Percentiles rank a stretch among this genome's conserved stretches.
Conservation (phyloP, 2,113 vertebrate species). For the Eretmochelys imbricata region DNA sequence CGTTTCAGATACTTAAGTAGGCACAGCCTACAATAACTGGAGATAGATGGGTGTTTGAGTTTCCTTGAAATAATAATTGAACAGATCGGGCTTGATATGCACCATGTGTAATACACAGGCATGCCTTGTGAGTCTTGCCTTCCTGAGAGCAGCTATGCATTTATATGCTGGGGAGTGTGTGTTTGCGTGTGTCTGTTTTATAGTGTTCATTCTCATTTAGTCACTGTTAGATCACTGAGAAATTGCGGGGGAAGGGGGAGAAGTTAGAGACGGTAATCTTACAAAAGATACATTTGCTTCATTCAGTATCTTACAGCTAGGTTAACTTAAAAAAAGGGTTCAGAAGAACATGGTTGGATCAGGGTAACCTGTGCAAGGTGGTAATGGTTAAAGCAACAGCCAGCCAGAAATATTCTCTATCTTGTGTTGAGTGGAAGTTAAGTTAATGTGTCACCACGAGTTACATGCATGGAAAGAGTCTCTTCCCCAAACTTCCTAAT, state of each 20-base stretch:
- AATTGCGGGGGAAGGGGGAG: too few species aligned
- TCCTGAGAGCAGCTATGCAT: background rate
- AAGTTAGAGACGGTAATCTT: background rate
- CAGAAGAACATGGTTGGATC: background rate
- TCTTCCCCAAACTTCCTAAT: background rate
- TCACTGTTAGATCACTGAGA: background rate
- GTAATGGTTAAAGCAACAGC: background rate
- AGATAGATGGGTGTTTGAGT: background rate
- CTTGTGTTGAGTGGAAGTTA: background rate
- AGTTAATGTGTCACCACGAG: background rate
- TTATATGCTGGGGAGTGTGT: background rate
- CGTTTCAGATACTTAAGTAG: background rate
- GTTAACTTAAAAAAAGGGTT: background rate
- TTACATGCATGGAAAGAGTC: background rate
- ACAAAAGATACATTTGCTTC: background rate
- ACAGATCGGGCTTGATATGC: background rate
- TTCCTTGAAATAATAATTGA: background rate
- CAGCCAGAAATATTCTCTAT: background rate
- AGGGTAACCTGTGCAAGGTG: background rate
- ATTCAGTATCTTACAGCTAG: background rate
- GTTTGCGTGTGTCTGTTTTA: background rate
- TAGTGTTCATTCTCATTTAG: background rate
- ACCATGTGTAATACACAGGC: background rate
- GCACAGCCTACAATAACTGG: background rate
- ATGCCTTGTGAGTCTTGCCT: background rate